Evolutionary conservation across 2,797 vertebrate species (phyloP), one percentile per base, ranked within the genome.

Genomic region (Gouania willdenowi): DNA sequence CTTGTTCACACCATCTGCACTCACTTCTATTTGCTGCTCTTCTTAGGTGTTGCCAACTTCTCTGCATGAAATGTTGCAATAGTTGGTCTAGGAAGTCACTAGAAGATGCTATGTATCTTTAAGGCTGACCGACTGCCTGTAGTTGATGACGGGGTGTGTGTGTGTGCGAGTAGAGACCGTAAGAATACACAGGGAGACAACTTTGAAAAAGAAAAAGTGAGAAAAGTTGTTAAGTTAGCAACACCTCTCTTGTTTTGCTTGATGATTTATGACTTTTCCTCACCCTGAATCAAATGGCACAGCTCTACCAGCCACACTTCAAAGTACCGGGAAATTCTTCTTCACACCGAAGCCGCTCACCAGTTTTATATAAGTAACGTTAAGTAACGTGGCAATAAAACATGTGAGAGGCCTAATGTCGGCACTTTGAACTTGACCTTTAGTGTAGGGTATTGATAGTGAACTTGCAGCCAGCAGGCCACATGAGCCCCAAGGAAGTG

Each of bases 351-450:
- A 75, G 69, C 68, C 75, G 75, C 66, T 69, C 64, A 51, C 54
- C 51, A 70, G 62, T 66, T 79, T 80, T 77, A 74, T 80, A 83
- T 67, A 37, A 15, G 44, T 44, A 27, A 61, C 65, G 68, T 61
- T 87, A 81, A 81, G 84, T 85, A 66, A 85, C 41, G 46, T 44
- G 32, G 21, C 57, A 27, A 58, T 65, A 44, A 34, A 65, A 71
- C 37, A 59, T 64, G 57, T 53, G 59, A 73, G 59, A 57, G 16
- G 55, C 41, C 41, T 53, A 53, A 71, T 18, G 29, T 26, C 45
- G 46, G 31, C 28, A 12, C 65, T 64, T 71, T 81, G 66, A 75
- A 62, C 58, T 61, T 72, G 75, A 81, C 71, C 60, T 68, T 51
- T 29, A 15, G 23, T 31, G 27, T 48, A 37, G 48, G 42, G 26